Evolutionary conservation across 64 coral and sea anemone genomes (phyloP), one percentile per base, ranked within the genome.

Genomic region (Acropora yongei): DNA sequence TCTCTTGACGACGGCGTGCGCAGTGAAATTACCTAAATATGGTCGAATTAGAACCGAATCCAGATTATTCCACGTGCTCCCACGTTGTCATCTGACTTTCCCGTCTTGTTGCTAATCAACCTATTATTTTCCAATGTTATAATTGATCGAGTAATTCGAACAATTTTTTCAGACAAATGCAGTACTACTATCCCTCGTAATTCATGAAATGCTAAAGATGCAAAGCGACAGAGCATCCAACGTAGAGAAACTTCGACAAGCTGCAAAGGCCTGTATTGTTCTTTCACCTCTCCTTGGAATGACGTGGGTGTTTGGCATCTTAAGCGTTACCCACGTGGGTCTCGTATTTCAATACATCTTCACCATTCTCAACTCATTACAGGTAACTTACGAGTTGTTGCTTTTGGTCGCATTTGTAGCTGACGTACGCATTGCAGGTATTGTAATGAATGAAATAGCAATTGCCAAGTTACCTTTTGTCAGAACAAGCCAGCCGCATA

Each of bases 281-380:
- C 41, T 93, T 39, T 80, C 58, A 57, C 89, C 89, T 60, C 72
- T 30, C 30, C 30, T 30, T 30, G 30, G 30, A 30, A 30, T 30
- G 30, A 30, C 30, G 30, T 30, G 30, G 30, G 30, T 91, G 41
- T 84, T 83, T 66, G 79, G 89, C 46, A 2, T 91, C 3, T 68
- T 91, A 8, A 82, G 65, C 17, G 89, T 91, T 8, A 91, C 89
- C 0, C 44, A 92, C 44, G 82, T 83, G 11, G 44, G 83, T 18
- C 73, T 93, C 67, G 82, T 61, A 7, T 92, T 92, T 57, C 90
- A 92, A 74, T 92, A 92, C 82, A 86, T 92, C 30, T 92, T 92
- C 44, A 92, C 90, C 3, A 92, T 92, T 39, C 74, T 92, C 57
- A 92, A 92, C 73, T 92, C 90, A 3, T 46, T 92, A 9, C 90